Percentiles rank a stretch among this genome's conserved stretches.
Evolutionary conservation across 1,140 invertebrate species (phyloP).

Genomic region (Pararge aegeria): DNA sequence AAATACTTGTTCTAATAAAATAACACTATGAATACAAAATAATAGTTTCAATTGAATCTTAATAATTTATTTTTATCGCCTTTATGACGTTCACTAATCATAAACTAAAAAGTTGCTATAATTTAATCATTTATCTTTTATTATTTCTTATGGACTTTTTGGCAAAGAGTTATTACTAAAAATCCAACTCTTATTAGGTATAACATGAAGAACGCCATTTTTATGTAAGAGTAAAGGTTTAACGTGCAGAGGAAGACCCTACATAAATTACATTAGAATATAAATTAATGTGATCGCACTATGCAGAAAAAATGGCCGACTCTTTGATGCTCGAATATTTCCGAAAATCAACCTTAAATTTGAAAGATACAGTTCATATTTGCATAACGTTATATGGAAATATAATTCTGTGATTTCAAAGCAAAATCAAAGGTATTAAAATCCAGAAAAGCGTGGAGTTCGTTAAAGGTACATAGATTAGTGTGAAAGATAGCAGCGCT

Average conservation of each 20-base stretch:
- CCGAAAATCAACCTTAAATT: slow-evolving; percentile 17
- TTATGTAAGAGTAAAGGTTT: slow-evolving; percentile 46
- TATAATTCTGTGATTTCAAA: slow-evolving; percentile 32
- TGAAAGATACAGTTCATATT: slow-evolving; percentile 14
- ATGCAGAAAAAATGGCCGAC: slow-evolving; percentile 49
- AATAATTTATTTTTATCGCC: too few relatives aligned
- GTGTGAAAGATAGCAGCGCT: slow-evolving; percentile 7
- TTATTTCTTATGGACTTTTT: too few relatives aligned
- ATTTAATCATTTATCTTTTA: too few relatives aligned
- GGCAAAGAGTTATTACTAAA: too few relatives aligned
- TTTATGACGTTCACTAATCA: too few relatives aligned
- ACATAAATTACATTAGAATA: slow-evolving; percentile 77
- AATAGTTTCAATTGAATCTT: too few relatives aligned
- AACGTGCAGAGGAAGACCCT: slow-evolving; percentile 57
- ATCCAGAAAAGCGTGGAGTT: slow-evolving; percentile 24
- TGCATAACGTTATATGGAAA: background rate
- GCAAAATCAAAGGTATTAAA: slow-evolving; percentile 33
- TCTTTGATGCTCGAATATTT: slow-evolving; percentile 23
- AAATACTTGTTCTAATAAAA: too few relatives aligned
- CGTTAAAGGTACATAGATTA: slow-evolving; percentile 21
- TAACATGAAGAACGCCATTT: slow-evolving; percentile 12
- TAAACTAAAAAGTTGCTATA: too few relatives aligned
- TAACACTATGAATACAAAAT: too few relatives aligned
- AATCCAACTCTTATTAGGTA: too few relatives aligned
- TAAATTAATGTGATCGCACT: slow-evolving; percentile 70